These are phyloP conservation scores for Eupithecia inturbata DNA, from an alignment of 2,888 invertebrate species.

Conservation along the genomic window DNA sequence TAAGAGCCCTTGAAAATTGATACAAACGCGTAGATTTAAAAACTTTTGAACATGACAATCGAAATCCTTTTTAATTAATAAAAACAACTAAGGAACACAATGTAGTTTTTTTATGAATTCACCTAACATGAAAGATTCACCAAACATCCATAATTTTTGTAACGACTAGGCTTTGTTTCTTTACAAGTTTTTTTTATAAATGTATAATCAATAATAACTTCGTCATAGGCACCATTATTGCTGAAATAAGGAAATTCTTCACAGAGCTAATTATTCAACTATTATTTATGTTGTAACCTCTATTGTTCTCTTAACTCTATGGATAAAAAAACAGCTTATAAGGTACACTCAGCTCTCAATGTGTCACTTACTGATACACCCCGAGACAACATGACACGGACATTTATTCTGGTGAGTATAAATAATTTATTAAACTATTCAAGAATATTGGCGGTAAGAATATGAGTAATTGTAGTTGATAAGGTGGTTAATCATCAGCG, in stretches of 20 bases:
- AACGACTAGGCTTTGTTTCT: neutral
- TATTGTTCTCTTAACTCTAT: conserved; percentile 47
- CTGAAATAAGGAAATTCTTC: conserved; percentile 26
- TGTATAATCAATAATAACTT: neutral
- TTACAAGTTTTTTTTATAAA: neutral
- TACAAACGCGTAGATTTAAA: neutral
- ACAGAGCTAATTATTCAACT: conserved; percentile 18
- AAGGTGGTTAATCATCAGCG: neutral
- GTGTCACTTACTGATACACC: conserved; percentile 37
- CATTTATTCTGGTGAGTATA: conserved; percentile 37
- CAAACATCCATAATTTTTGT: neutral
- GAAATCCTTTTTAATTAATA: neutral
- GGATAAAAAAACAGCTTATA: conserved; percentile 44
- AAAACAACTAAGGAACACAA: neutral
- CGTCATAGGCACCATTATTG: neutral
- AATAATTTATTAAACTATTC: neutral
- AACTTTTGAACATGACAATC: neutral
- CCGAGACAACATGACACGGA: conserved; percentile 38
- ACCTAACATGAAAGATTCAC: neutral
- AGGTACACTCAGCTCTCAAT: conserved; percentile 24
- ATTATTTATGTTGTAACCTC: conserved; percentile 33
- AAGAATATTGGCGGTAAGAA: neutral
- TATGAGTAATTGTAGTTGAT: neutral
- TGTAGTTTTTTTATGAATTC: neutral
- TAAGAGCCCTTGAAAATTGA: neutral